These are phyloP conservation scores for Harpalus rufipes DNA, from an alignment of 2,888 invertebrate genomes.

Conservation along the genomic window DNA sequence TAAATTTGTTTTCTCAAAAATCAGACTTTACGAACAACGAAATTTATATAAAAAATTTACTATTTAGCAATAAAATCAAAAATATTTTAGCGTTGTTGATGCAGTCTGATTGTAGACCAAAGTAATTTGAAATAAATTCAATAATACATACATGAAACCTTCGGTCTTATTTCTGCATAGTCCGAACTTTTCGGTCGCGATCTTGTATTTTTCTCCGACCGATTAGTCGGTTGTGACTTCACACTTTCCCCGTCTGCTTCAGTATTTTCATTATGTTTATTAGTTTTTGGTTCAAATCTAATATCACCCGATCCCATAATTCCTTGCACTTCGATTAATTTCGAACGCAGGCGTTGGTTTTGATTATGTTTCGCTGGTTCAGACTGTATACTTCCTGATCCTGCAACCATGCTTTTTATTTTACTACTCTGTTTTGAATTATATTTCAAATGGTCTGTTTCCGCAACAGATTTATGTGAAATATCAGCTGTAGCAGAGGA, in stretches of 20 bases:
- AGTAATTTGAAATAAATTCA: conserved; percentile 14
- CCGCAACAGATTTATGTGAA: not conserved
- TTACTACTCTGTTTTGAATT: not conserved
- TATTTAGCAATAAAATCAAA: too few species aligned
- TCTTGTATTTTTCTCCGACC: not conserved
- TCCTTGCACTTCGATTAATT: not conserved
- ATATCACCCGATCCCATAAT: not conserved
- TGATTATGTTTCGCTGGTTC: not conserved
- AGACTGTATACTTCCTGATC: not conserved
- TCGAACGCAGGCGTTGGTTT: not conserved
- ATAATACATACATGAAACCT: conserved; percentile 70
- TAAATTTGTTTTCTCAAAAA: too few species aligned
- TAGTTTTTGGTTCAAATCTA: not conserved
- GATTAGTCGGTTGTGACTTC: not conserved
- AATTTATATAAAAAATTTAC: too few species aligned
- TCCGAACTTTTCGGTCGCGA: not conserved
- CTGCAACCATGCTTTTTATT: not conserved
- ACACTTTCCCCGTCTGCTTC: not conserved
- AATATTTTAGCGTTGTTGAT: not conserved
- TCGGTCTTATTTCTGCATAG: conserved; percentile 67
- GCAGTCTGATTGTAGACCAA: conserved; percentile 11
- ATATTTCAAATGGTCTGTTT: not conserved
- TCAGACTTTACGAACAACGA: too few species aligned
- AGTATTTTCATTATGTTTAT: not conserved
- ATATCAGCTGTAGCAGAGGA: not conserved